Base-by-base conservation (phyloP, 2,888 invertebrate genomes). In the Sinhomidia bicolor region DNA sequence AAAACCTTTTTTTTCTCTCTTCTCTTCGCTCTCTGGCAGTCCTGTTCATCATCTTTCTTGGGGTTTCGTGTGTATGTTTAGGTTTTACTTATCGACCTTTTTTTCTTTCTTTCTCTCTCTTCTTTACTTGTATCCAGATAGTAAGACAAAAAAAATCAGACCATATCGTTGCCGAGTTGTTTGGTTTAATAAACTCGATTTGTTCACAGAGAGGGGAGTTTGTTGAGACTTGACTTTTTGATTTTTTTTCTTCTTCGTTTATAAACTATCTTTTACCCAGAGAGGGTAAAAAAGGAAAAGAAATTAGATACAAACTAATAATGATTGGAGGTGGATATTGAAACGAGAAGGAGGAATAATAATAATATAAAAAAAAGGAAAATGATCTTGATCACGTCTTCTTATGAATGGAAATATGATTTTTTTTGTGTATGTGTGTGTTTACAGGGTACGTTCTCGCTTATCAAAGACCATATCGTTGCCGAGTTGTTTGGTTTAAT, bases 401-500 rank as follows among this genome's bases (percentile, higher is more conserved):
- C n/a, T 29, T 60, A 62, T 65, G 81, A 81, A 57, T 85, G 85
- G 29, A 71, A 71, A 36, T 36, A 36, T 36, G 36, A 36, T 36
- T 36, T 36, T 36, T 36, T 36, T 36, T 86, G 57, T 85, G 14
- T 29, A 60, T 76, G 29, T 12, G 62, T 36, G 29, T 62, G n/a
- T 60, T 84, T 62, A 76, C 20, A 99, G 99, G 98, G 98, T 93
- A 97, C 98, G 93, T 99, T 99, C 95, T 98, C 98, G 93, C 95
- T 99, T 93, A 98, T 99, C 94, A 97, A 41, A 62, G 71, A 83
- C 71, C 83, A 83, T 51, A 80, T 41, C 23, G 36, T 44, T 10
- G 78, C 7, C 47, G 44, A 60, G 26, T 57, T 76, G 74, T 47
- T 76, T 85, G 76, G 76, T 85, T 41, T 85, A 84, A 84, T 84